Base-by-base conservation (phyloP, 1,140 invertebrate genomes). In the Lasaia peninsularis region DNA sequence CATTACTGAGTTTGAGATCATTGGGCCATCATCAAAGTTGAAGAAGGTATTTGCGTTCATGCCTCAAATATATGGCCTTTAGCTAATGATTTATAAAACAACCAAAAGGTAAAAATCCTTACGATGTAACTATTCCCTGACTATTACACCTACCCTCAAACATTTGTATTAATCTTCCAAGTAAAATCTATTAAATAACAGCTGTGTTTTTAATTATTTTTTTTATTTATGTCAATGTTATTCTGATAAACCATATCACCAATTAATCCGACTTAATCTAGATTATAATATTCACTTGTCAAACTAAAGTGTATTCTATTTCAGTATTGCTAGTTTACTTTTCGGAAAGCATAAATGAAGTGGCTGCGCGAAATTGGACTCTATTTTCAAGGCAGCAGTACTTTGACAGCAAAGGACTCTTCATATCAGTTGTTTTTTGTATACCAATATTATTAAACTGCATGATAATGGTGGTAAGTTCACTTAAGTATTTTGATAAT, bases 401-500 rank as follows among this genome's bases (percentile, higher is more conserved):
- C 86, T 98, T 98, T 87, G 97, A 98, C 83, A 95, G 94, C 65
- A 95, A 95, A 87, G 96, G 97, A 33, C 89, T 98, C 57, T 98
- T 98, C 80, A 97, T 98, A 91, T 98, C 96, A 9, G 91, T 97
- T 12, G 94, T 98, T 10, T 97, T 97, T 85, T 97, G 96, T 7
- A 93, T 96, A 71, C 97, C 97, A 40, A 94, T 98, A 69, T 90
- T 98, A 58, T 91, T 97, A 20, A 97, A 97, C 83, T 97, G 96
- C 76, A 96, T 97, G 92, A 92, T 97, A 62, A 95, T 98, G 92
- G 95, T 98, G 92, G 96, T 98, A 91, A 94, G 95, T 94, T 12
- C 16, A 34, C 8, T 37, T 34, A 40, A 56, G 52, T 20, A 56
- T 56, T 37, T 50, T 52, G 52, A 37, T 37, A 40, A 52, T 53